These are phyloP conservation scores for Nasonia longicornis DNA, from an alignment of 1,140 invertebrate species.

Conservation along the genomic window DNA sequence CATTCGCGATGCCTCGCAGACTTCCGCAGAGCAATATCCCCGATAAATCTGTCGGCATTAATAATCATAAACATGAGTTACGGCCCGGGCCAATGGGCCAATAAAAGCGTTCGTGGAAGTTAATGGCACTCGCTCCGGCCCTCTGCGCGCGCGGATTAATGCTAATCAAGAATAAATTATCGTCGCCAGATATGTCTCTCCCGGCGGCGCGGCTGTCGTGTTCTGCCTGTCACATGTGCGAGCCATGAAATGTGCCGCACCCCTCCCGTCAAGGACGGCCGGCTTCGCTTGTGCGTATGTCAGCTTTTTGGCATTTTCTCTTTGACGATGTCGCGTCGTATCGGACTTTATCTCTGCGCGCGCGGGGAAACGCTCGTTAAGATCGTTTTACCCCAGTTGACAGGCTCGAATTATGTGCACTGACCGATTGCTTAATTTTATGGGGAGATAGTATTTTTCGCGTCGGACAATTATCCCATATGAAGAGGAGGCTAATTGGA, in stretches of 20 bases:
- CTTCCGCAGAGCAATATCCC: conserved; percentile 56
- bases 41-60: conserved; percentile 66
- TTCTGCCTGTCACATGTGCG: background rate
- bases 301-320: background rate
- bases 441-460: no score
- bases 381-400: no score
- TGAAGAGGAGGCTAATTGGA: no score
- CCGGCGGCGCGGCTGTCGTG: background rate
- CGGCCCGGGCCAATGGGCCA: conserved; percentile 55
- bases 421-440: no score
- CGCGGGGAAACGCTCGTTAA: background rate
- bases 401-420: no score
- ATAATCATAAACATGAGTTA: conserved; percentile 67
- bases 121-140: conserved; percentile 48
- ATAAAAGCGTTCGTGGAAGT: conserved; percentile 62
- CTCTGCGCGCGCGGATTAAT: conserved; percentile 56
- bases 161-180: conserved; percentile 67
- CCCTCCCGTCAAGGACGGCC: background rate
- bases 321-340: background rate
- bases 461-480: no score
- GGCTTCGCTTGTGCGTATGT: background rate
- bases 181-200: conserved; percentile 40
- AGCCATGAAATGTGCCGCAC: conserved; percentile 29
- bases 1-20: conserved; percentile 55
- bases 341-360: background rate